Evolutionary conservation across 2,113 vertebrate species (phyloP).

Genomic region (Hemicordylus capensis): DNA sequence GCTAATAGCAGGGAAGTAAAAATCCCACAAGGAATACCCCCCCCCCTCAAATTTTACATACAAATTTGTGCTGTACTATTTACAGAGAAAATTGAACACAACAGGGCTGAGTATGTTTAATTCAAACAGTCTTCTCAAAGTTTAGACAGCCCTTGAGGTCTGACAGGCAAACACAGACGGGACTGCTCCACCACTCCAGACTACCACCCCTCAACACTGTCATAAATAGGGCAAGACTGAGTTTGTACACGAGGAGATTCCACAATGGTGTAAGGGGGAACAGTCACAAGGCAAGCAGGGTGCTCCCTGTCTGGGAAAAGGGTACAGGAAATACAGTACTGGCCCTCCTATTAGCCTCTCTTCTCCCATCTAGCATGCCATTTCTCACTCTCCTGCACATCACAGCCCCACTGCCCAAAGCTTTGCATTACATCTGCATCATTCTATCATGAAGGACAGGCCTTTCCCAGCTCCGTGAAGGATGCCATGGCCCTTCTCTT

Average conservation of each 20-base stretch:
- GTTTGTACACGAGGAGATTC: not conserved
- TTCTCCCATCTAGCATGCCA: not conserved
- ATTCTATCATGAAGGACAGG: not conserved
- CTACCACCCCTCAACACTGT: not conserved
- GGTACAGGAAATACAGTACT: not conserved
- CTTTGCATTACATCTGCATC: not conserved
- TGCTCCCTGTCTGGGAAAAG: not conserved
- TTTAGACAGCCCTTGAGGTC: conserved; percentile 2
- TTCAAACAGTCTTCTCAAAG: conserved; percentile 3
- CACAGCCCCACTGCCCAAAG: not conserved
- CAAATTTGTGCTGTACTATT: conserved; percentile 18
- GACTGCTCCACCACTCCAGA: not conserved
- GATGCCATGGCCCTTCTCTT: not conserved
- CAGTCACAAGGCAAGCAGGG: not conserved
- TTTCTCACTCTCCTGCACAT: not conserved
- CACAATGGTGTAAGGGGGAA: not conserved
- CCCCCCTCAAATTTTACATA: not conserved
- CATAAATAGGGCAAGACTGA: not conserved
- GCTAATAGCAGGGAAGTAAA: conserved; percentile 10
- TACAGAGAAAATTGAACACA: conserved; percentile 6
- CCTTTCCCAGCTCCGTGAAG: not conserved
- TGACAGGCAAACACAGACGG: not conserved
- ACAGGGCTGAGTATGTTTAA: not conserved
- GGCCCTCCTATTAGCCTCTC: not conserved
- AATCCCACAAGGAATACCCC: not conserved